Percentiles rank a stretch among this genome's conserved stretches.
Evolutionary conservation across 2,888 invertebrate genomes (phyloP).

Genomic region (Eutolmus rufibarbis): DNA sequence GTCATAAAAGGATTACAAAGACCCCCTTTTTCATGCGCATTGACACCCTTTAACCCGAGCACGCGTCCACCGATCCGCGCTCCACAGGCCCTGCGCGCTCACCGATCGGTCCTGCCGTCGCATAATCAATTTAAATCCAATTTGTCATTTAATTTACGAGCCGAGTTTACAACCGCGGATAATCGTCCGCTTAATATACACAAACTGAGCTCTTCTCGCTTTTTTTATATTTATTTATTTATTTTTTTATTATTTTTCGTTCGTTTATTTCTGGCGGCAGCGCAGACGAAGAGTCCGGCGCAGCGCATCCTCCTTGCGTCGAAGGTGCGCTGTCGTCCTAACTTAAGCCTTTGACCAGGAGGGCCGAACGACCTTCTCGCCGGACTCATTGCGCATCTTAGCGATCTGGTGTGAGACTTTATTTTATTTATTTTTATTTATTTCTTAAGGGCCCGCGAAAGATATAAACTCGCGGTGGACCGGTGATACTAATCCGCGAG

Average conservation of each 20-base stretch:
- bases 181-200: slow-evolving; percentile 47
- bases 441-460: background rate
- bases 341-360: slow-evolving; percentile 39
- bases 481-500: slow-evolving; percentile 31
- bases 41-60: slow-evolving; percentile 23
- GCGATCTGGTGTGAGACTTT: background rate
- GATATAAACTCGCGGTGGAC: slow-evolving; percentile 1
- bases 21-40: background rate
- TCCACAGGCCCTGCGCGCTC: slow-evolving; percentile 23
- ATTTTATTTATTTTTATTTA: background rate
- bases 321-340: background rate
- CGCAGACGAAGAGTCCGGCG: background rate
- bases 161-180: slow-evolving; percentile 49
- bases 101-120: slow-evolving; percentile 47
- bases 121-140: slow-evolving; percentile 53
- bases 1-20: background rate
- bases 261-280: background rate
- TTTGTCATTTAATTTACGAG: slow-evolving; percentile 54
- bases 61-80: background rate
- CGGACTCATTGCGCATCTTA: background rate
- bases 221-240: slow-evolving; percentile 7
- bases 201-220: background rate
- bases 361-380: slow-evolving; percentile 22
- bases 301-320: background rate
- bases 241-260: background rate